A percentile compares a stretch with the other conserved stretches of the same genome.
Evolutionary conservation across 2,888 invertebrate species (phyloP).

Genomic region (Graphium colonna): DNA sequence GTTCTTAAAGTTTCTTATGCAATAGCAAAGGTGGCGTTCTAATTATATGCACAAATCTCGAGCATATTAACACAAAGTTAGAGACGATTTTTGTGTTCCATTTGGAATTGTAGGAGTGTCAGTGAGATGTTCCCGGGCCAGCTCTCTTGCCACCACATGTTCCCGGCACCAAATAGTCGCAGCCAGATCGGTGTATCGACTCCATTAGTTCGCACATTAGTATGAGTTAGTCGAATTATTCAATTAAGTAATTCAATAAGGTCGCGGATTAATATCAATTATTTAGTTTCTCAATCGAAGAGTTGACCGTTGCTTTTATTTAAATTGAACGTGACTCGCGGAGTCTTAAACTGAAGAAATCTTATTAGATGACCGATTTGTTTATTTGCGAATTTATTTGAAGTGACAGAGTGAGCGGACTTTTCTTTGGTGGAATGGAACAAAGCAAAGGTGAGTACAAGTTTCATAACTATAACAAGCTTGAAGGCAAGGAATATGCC

Average conservation of each 20-base stretch:
- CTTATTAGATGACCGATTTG: conserved; percentile 7
- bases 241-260: conserved; percentile 80
- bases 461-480: not conserved
- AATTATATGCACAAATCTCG: conserved; percentile 29
- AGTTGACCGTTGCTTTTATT: conserved; percentile 47
- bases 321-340: conserved; percentile 56
- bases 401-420: conserved; percentile 25
- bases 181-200: conserved; percentile 71
- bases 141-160: conserved; percentile 66
- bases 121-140: conserved; percentile 43
- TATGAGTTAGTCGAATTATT: conserved; percentile 75
- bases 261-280: conserved; percentile 73
- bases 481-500: not conserved
- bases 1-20: conserved; percentile 39
- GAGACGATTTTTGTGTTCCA: conserved; percentile 34
- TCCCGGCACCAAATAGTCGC: conserved; percentile 46
- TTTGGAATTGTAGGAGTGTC: conserved; percentile 48
- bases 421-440: conserved; percentile 48
- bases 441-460: conserved; percentile 60
- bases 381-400: conserved; percentile 22
- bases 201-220: conserved; percentile 79
- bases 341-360: conserved; percentile 35
- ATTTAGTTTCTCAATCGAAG: conserved; percentile 48
- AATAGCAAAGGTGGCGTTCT: conserved; percentile 15
- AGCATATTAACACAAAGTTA: conserved; percentile 37